Percentiles rank a stretch among this genome's conserved stretches.
These are phyloP conservation scores for Gymnodraco acuticeps DNA, from an alignment of 2,797 vertebrate genomes.

Conservation along the genomic window DNA sequence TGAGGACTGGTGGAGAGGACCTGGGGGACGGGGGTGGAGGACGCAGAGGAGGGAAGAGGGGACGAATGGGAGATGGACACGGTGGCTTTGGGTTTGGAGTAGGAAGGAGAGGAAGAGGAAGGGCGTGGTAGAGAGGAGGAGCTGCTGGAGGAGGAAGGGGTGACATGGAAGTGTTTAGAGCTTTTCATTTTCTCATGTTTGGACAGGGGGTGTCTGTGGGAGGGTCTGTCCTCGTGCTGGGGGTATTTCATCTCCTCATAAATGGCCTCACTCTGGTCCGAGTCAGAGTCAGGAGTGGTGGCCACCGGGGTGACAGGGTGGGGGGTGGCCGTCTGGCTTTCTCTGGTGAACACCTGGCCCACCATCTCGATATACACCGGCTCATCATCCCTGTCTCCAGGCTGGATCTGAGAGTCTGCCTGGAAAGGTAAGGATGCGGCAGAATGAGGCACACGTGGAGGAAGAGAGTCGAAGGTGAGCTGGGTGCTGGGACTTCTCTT, in stretches of 20 bases:
- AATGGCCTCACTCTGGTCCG: conserved; percentile 94
- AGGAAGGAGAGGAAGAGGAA: conserved; percentile 83
- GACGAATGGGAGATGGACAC: conserved; percentile 86
- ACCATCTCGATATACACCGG: conserved; percentile 97
- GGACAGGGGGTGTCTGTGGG: conserved; percentile 77
- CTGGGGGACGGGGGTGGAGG: conserved; percentile 84
- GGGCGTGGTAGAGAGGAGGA: conserved; percentile 81
- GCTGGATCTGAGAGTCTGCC: conserved; percentile 75
- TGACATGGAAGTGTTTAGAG: conserved; percentile 82
- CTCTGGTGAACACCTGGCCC: conserved; percentile 89
- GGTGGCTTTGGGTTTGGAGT: conserved; percentile 84
- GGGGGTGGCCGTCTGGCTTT: conserved; percentile 81
- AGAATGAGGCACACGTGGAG: conserved; percentile 77
- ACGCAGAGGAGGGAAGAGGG: conserved; percentile 83
- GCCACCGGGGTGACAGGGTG: conserved; percentile 83
- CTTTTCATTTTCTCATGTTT: conserved; percentile 83
- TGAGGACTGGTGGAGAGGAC: conserved; percentile 84
- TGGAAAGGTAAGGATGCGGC: conserved; percentile 84
- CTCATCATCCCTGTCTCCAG: conserved; percentile 86
- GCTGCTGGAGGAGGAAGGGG: conserved; percentile 74
- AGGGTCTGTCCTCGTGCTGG: conserved; percentile 82
- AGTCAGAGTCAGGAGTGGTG: conserved; percentile 90
- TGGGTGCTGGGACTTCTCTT: conserved; percentile 94
- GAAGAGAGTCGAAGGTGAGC: conserved; percentile 84
- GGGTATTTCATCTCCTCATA: conserved; percentile 97